A percentile compares a stretch with the other conserved stretches of the same genome.
phyloP scores from a whole-genome alignment of 2,888 invertebrate species.

The Dichetophora obliterata region DNA sequence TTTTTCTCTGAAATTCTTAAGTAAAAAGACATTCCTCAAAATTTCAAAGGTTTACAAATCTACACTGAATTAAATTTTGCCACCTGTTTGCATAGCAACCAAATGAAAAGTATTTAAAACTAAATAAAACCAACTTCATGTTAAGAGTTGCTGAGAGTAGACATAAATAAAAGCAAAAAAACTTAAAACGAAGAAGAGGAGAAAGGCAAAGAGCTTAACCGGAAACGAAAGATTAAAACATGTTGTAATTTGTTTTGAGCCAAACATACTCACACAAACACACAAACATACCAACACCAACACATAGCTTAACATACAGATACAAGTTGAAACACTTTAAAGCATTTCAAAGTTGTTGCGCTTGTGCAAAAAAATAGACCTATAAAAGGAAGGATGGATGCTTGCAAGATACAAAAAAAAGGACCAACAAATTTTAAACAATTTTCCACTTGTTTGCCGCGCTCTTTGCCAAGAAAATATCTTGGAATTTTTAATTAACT shows the following conservation, averaged over 20 bases:
- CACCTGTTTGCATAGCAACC: slow-evolving; percentile 17
- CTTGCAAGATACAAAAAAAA: not conserved
- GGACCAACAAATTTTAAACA: not conserved
- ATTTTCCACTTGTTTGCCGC: slow-evolving; percentile 1
- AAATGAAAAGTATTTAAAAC: slow-evolving; percentile 26
- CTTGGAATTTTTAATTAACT: slow-evolving; percentile 44
- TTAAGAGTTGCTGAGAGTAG: no score
- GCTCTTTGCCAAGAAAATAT: slow-evolving; percentile 31
- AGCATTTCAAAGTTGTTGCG: not conserved
- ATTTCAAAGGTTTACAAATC: no score
- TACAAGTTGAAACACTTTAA: not conserved
- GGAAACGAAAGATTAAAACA: slow-evolving; percentile 25
- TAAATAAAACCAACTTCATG: not conserved
- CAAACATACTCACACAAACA: slow-evolving; percentile 1
- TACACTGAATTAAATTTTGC: slow-evolving; percentile 21
- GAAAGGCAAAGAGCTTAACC: not conserved
- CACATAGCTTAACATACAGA: not conserved
- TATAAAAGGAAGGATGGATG: not conserved
- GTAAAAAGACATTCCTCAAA: no score
- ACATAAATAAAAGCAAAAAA: no score
- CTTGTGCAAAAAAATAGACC: not conserved
- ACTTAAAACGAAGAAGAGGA: not conserved
- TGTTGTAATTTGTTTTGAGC: slow-evolving; percentile 26
- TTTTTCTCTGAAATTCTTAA: no score
- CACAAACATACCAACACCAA: not conserved